phyloP scores from a whole-genome alignment of 2,797 vertebrate genomes.

The Oceanodroma leucorhoa region DNA sequence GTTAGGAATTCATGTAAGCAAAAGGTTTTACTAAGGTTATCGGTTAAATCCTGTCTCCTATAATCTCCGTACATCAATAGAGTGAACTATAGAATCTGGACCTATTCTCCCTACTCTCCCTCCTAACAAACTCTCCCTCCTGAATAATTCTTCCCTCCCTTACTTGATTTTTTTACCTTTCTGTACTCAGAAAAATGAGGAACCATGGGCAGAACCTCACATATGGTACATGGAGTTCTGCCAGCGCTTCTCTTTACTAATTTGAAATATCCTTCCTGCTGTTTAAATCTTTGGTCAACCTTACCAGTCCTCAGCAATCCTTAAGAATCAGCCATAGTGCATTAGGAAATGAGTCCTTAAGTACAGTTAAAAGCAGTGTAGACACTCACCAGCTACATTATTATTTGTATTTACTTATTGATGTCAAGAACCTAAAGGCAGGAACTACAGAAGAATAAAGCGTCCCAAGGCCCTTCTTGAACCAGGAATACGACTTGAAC shows the following conservation, averaged over 20 bases:
- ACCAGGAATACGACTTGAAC: background rate
- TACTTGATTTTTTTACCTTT: background rate
- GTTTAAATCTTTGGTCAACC: conserved; percentile 1
- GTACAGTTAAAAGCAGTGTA: background rate
- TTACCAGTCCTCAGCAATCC: background rate
- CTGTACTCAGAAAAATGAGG: background rate
- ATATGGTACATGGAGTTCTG: background rate
- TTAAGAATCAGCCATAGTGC: background rate
- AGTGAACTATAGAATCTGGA: background rate
- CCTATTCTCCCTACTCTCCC: background rate
- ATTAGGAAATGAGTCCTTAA: background rate
- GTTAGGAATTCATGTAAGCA: background rate
- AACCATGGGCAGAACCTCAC: background rate
- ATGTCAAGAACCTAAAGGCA: background rate
- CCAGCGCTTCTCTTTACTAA: background rate
- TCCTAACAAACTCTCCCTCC: background rate
- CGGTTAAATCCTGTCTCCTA: background rate
- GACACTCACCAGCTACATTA: background rate
- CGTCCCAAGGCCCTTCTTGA: background rate
- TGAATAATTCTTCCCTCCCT: background rate
- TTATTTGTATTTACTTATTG: background rate
- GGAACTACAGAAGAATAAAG: background rate
- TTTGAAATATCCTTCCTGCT: conserved; percentile 12
- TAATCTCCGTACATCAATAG: background rate
- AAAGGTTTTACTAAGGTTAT: background rate